Evolutionary conservation across 2,888 invertebrate species (phyloP).

Genomic region (Salticus scenicus): DNA sequence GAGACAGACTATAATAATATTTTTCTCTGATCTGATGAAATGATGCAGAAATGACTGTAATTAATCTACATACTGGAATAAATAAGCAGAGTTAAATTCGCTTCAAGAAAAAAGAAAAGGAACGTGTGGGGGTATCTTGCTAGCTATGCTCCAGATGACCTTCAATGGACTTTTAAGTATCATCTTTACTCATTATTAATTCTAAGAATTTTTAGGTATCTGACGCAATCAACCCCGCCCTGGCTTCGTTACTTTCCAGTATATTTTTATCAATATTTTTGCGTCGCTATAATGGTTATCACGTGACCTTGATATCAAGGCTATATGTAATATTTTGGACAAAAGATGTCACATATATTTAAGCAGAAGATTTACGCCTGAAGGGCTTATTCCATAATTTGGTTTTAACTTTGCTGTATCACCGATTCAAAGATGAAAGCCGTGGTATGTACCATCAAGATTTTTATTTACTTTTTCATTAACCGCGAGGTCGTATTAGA

Average conservation of each 20-base stretch:
- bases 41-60: too few relatives aligned
- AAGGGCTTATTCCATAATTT: neutral
- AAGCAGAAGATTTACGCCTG: neutral
- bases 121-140: neutral
- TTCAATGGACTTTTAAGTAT: slow-evolving; percentile 12
- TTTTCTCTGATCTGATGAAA: too few relatives aligned
- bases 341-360: slow-evolving; percentile 13
- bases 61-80: too few relatives aligned
- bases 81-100: too few relatives aligned
- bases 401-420: neutral
- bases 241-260: neutral
- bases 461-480: too few relatives aligned
- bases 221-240: neutral
- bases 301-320: slow-evolving; percentile 24
- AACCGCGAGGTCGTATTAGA: too few relatives aligned
- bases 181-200: slow-evolving; percentile 15
- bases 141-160: neutral
- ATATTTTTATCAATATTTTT: neutral
- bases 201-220: neutral
- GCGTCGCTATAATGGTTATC: neutral
- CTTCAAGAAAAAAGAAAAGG: neutral
- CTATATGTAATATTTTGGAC: neutral
- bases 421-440: slow-evolving; percentile 18
- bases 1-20: too few relatives aligned
- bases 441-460: too few relatives aligned